A percentile compares a stretch with the other conserved stretches of the same genome.
These are phyloP conservation scores for Diacarnus erythraeanus DNA, from an alignment of 37 sponge, comb jelly and placozoan genomes.

Conservation along the genomic window DNA sequence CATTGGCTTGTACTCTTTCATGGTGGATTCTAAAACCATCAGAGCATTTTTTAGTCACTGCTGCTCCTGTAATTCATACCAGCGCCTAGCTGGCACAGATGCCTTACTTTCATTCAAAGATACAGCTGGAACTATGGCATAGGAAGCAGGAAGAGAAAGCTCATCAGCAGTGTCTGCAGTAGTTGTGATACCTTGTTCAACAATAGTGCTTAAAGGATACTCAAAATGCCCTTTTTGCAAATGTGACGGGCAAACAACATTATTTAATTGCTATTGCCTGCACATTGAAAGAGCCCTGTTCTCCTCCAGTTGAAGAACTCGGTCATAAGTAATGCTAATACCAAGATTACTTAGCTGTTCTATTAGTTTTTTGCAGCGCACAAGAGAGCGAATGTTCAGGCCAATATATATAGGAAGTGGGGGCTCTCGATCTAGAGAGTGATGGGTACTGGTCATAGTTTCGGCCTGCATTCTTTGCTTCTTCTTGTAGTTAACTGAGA, in stretches of 20 bases:
- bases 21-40: background rate
- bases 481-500: background rate
- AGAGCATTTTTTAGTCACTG: background rate
- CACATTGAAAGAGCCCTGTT: background rate
- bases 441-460: background rate
- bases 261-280: background rate
- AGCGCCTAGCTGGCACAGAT: no score
- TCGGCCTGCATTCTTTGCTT: no score
- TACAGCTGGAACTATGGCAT: background rate
- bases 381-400: constrained; percentile 1
- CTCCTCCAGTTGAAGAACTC: background rate
- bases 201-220: background rate
- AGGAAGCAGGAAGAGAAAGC: background rate
- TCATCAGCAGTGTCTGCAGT: background rate
- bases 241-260: background rate
- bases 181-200: background rate
- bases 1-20: background rate
- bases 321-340: background rate
- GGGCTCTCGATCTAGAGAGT: constrained; percentile 2
- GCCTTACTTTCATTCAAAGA: background rate
- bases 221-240: background rate
- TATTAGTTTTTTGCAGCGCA: background rate
- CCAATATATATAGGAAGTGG: background rate
- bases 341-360: background rate
- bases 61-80: background rate